Evolutionary conservation across 2,113 vertebrate species (phyloP), one percentile per base, ranked within the genome.

Genomic region (Clarias gariepinus): DNA sequence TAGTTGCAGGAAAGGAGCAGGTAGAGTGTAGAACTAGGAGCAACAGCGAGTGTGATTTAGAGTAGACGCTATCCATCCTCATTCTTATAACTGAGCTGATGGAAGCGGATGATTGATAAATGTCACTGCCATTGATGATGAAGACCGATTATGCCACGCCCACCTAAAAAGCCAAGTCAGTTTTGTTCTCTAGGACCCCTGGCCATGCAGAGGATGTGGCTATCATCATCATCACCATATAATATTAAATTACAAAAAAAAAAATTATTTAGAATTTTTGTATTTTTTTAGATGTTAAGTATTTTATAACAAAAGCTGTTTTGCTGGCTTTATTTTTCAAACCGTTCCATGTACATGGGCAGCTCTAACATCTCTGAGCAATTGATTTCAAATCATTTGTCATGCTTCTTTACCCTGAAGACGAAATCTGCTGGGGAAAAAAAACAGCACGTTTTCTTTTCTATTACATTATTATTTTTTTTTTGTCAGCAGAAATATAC

Each of bases 381-480:
- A 87, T 47, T 73, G 76, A 71, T 76, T 81, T 74, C 53, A 61
- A 80, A 84, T 60, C 36, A 85, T 87, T 68, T 21, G 23, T 81
- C 82, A 73, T 76, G 85, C 47, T 76, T 87, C n/a, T 52, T 76
- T 28, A 57, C 52, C 69, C 21, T 15, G 2, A 58, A 66, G 69
- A 47, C 28, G 13, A 79, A 83, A 85, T 61, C 64, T 21, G n/a
- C 4, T 36, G 6, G 16, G 64, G 15, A n/a, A 33, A 30, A 36
- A 55, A 76, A 28, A 81, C 68, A 84, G 60, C 82, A 60, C 55
- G n/a, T 78, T 82, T 77, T 23, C 47, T 79, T 85, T 87, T 57
- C n/a, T n/a, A 47, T 80, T 77, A 28, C 84, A 11, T 58, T 86
- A 28, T 71, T 6, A 6, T 61, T 3, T 55, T 30, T 21, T 19